These are phyloP conservation scores for Temnothorax curvispinosus DNA, from an alignment of 1,140 invertebrate species.

Conservation along the genomic window DNA sequence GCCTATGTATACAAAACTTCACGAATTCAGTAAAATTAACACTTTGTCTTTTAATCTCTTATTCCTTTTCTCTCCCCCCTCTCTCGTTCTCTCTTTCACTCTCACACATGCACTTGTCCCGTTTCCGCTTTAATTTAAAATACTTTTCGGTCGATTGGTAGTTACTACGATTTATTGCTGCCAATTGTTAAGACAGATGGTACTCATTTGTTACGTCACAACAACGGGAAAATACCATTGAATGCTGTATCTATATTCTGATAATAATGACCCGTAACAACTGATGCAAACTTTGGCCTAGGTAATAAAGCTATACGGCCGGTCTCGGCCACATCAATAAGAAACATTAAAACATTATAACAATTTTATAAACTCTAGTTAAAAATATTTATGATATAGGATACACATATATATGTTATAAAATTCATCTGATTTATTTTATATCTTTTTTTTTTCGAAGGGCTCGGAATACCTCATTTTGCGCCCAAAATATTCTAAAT, in stretches of 20 bases:
- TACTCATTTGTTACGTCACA: slow-evolving; percentile 34
- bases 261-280: slow-evolving; percentile 47
- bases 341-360: slow-evolving; percentile 45
- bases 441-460: slow-evolving; percentile 1
- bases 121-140: slow-evolving; percentile 42
- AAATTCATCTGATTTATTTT: slow-evolving; percentile 49
- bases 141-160: slow-evolving; percentile 41
- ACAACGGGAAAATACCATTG: slow-evolving; percentile 38
- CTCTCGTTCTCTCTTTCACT: slow-evolving; percentile 30
- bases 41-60: slow-evolving; percentile 30
- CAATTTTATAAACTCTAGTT: slow-evolving; percentile 51
- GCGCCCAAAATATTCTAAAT: slow-evolving; percentile 26
- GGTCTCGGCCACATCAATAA: slow-evolving; percentile 31
- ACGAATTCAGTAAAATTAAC: slow-evolving; percentile 44
- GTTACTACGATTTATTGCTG: slow-evolving; percentile 44
- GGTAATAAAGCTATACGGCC: slow-evolving; percentile 22
- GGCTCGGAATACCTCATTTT: slow-evolving; percentile 7
- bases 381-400: slow-evolving; percentile 28
- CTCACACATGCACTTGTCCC: slow-evolving; percentile 15
- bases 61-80: slow-evolving; percentile 9
- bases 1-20: slow-evolving; percentile 44
- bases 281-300: slow-evolving; percentile 37
- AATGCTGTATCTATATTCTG: slow-evolving; percentile 7
- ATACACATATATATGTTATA: slow-evolving; percentile 34
- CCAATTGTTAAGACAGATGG: slow-evolving; percentile 52